Percentiles rank a stretch among this genome's conserved stretches.
Evolutionary conservation across 2,797 vertebrate genomes (phyloP).

Genomic region (Gymnocypris eckloni): DNA sequence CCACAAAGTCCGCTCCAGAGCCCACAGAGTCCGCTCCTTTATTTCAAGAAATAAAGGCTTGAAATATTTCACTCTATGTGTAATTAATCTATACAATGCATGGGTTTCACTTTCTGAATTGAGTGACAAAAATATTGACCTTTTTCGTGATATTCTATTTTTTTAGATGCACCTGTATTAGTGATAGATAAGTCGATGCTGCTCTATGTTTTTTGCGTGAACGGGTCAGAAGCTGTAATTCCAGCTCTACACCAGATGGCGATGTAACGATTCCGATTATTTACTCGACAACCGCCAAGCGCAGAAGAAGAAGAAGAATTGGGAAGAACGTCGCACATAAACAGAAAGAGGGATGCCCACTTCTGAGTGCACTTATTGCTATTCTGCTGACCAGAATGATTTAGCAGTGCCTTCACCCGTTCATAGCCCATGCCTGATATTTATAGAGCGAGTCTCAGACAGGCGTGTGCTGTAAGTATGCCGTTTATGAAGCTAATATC

Average conservation of each 20-base stretch:
- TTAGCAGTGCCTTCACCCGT: slow-evolving; percentile 1
- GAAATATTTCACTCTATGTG: too few species aligned
- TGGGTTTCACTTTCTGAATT: too few species aligned
- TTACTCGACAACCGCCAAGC: neutral
- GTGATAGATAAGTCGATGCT: too few species aligned
- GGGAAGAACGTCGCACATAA: slow-evolving; percentile 12
- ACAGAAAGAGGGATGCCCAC: slow-evolving; percentile 26
- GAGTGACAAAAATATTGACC: too few species aligned
- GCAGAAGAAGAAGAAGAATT: slow-evolving; percentile 18
- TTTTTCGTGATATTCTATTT: too few species aligned
- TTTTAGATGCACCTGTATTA: too few species aligned
- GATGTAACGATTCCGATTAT: neutral
- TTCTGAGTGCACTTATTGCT: neutral
- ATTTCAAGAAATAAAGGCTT: too few species aligned
- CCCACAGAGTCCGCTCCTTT: too few species aligned
- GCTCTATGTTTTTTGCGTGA: too few species aligned
- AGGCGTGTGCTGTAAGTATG: slow-evolving; percentile 42
- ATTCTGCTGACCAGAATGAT: slow-evolving; percentile 7
- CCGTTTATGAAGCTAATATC: neutral
- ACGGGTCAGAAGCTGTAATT: too few species aligned
- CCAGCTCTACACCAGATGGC: neutral
- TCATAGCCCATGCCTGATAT: slow-evolving; percentile 10
- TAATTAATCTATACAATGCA: too few species aligned
- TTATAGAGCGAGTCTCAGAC: slow-evolving; percentile 11
- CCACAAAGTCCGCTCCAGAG: too few species aligned